These are phyloP conservation scores for Camarhynchus parvulus DNA, from an alignment of 2,113 vertebrate species.

Conservation along the genomic window DNA sequence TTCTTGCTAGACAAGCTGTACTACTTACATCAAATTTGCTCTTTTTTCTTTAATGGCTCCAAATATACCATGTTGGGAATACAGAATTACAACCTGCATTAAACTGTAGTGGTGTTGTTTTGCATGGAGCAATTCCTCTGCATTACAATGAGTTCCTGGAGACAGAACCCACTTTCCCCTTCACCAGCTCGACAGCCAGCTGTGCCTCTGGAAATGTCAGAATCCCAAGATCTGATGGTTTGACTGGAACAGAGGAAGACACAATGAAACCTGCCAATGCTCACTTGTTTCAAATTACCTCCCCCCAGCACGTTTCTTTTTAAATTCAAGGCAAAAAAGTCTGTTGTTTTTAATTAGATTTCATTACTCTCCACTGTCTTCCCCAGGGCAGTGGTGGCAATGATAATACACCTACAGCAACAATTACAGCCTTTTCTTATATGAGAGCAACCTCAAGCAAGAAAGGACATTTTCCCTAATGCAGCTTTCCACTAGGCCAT, in stretches of 20 bases:
- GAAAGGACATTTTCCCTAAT: not conserved
- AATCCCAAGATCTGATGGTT: not conserved
- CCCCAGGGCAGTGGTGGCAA: not conserved
- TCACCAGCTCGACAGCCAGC: not conserved
- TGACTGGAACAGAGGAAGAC: not conserved
- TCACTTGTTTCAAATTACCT: not conserved
- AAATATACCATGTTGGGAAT: not conserved
- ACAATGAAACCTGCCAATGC: rapidly evolving
- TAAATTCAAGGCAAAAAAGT: not conserved
- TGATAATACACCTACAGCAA: not conserved
- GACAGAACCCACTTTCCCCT: not conserved
- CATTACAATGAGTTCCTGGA: not conserved
- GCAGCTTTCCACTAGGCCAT: not conserved
- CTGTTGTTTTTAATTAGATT: not conserved
- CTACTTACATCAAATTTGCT: not conserved
- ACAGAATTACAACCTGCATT: not conserved
- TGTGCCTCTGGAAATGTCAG: not conserved
- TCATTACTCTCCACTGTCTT: not conserved
- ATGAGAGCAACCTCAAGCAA: not conserved
- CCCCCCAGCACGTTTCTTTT: rapidly evolving
- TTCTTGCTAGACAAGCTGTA: rapidly evolving
- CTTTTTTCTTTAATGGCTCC: not conserved
- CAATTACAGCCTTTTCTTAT: not conserved
- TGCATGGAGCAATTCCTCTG: not conserved
- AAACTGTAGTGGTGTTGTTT: not conserved